Base-by-base conservation (phyloP, 2,888 invertebrate genomes). In the Polydrusus cervinus region DNA sequence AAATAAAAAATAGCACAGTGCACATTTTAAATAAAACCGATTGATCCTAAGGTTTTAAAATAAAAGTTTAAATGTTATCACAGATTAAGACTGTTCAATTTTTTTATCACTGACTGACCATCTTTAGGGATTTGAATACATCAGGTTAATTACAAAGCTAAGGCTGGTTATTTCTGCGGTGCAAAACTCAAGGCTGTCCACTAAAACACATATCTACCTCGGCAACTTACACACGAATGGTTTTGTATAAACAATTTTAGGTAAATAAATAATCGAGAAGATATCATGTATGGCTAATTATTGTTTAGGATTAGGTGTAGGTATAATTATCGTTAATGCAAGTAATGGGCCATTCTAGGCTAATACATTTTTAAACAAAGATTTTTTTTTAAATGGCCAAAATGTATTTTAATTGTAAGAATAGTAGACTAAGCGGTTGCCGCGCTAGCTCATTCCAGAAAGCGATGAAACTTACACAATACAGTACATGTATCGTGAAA, bases 111-210 rank as follows among this genome's bases (percentile, higher is more conserved):
- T 38, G 38, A 60, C 57, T 60, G 38, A 60, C 57, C 57, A 60
- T 60, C 38, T 60, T 60, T 38, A 60, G 16, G 57, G 16, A 60
- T 34, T 38, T 11, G 16, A 60, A 38, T 38, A 60, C 38, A 30
- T 0, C 30, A 60, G 38, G 38, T 60, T n/a, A 14, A 60, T 38
- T 60, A 16, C 38, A 60, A 18, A 60, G 18, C 11, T 60, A 60
- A 38, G 38, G 7, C 18, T 14, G 14, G 25, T 49, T 64, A 8
- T 49, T 62, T 60, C 62, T 70, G 57, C 70, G 38, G 70, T 55
- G 64, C 80, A 82, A 80, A 78, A 78, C 79, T 79, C 82, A 82
- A 82, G 82, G 82, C 80, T 82, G 80, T 78, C 81, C 77, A 81
- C 79, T 81, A 78, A 79, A 78, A 77, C 55, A 64, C 51, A 71